Evolutionary conservation across 2,797 vertebrate genomes (phyloP).

Genomic region (Tamandua tetradactyla): DNA sequence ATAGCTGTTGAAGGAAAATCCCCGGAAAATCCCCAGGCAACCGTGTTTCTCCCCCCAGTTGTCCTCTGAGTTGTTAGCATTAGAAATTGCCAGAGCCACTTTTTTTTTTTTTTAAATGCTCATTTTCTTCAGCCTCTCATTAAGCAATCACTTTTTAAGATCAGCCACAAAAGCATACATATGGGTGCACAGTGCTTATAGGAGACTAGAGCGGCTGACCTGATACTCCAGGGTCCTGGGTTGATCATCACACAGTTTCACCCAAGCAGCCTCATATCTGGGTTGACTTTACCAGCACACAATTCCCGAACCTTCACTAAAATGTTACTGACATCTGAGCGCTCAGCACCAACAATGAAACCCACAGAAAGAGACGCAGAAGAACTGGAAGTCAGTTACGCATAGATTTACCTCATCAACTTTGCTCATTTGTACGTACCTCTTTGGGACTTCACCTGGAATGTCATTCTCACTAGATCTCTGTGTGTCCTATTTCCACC

Average conservation of each 20-base stretch:
- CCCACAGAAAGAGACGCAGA: background rate
- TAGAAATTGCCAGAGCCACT: background rate
- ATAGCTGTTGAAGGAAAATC: too few relatives aligned
- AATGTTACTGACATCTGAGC: background rate
- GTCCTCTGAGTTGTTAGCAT: background rate
- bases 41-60: background rate
- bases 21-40: too few relatives aligned
- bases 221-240: background rate
- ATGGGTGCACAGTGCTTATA: background rate
- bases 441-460: background rate
- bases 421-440: background rate
- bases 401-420: background rate
- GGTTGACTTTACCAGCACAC: background rate
- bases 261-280: background rate
- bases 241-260: background rate
- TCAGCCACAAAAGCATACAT: conserved; percentile 28
- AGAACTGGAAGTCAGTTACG: background rate
- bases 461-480: background rate
- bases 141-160: background rate
- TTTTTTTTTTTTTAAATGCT: background rate
- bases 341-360: background rate
- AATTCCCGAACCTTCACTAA: background rate
- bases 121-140: background rate
- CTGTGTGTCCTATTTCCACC: background rate
- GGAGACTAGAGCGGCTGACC: conserved; percentile 37